Evolutionary conservation across 2,888 invertebrate genomes (phyloP).

Genomic region (Diplazon laetatorius): DNA sequence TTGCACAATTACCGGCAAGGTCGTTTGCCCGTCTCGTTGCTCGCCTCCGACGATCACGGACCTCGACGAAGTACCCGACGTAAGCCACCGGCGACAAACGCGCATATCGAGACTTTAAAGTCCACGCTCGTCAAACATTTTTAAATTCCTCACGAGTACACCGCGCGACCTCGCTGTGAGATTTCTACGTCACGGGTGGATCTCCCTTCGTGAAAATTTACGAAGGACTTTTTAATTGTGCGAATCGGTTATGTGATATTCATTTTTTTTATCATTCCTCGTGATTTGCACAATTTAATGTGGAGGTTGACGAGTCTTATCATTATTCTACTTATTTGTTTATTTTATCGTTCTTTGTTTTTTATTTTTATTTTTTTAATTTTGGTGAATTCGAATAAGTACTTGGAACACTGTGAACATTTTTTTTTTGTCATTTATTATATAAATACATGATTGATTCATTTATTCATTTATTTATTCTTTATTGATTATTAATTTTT

Average conservation of each 20-base stretch:
- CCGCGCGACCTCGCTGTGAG: constrained; percentile 29
- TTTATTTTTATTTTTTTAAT: too few species aligned
- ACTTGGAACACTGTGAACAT: too few species aligned
- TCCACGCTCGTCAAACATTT: constrained; percentile 12
- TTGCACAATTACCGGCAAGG: constrained; percentile 76
- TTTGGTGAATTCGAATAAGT: too few species aligned
- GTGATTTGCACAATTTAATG: too few species aligned
- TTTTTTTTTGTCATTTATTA: too few species aligned
- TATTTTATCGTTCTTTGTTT: too few species aligned
- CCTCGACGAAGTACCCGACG: constrained; percentile 27
- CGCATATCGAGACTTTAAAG: constrained; percentile 7
- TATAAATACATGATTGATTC: too few species aligned
- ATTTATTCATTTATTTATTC: too few species aligned
- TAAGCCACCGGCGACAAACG: constrained; percentile 5
- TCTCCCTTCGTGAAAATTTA: background rate
- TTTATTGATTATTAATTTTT: too few species aligned
- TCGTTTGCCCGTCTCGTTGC: constrained; percentile 70
- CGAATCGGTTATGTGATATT: background rate
- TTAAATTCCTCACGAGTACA: constrained; percentile 13
- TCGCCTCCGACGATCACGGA: constrained; percentile 40
- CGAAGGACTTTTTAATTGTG: background rate
- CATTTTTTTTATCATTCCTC: too few species aligned
- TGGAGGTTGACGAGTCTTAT: too few species aligned
- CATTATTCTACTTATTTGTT: background rate
- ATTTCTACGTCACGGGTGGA: background rate